A percentile compares a stretch with the other conserved stretches of the same genome.
Conservation (phyloP, 2,113 vertebrate genomes). For the Neopipo cinnamomea region DNA sequence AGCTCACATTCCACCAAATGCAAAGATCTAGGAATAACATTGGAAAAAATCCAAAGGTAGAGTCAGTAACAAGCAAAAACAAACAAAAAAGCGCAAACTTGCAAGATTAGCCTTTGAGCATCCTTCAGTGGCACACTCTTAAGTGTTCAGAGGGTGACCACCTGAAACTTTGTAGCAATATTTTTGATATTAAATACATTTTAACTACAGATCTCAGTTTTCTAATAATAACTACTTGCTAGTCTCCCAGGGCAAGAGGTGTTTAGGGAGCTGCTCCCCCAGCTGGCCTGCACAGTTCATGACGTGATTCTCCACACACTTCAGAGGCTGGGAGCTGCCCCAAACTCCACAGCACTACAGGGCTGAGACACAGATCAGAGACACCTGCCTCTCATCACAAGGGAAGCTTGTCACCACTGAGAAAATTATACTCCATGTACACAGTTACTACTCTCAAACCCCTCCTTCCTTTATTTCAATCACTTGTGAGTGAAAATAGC, state of each 20-base stretch:
- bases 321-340: neutral
- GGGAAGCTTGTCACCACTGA: neutral
- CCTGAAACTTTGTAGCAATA: neutral
- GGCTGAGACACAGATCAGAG: fast-evolving
- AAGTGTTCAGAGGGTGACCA: neutral
- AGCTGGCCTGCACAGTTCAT: fast-evolving
- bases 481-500: neutral
- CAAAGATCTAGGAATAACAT: neutral
- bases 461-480: neutral
- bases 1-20: neutral
- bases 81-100: neutral
- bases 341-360: neutral
- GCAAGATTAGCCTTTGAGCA: neutral
- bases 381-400: neutral
- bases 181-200: neutral
- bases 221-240: neutral
- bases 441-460: neutral
- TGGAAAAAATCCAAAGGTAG: neutral
- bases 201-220: neutral
- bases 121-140: neutral
- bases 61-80: neutral
- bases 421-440: neutral
- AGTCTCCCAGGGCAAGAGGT: neutral
- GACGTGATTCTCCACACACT: fast-evolving
- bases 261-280: neutral